phyloP scores from a whole-genome alignment of 2,113 vertebrate species.

The Pungitius pungitius region DNA sequence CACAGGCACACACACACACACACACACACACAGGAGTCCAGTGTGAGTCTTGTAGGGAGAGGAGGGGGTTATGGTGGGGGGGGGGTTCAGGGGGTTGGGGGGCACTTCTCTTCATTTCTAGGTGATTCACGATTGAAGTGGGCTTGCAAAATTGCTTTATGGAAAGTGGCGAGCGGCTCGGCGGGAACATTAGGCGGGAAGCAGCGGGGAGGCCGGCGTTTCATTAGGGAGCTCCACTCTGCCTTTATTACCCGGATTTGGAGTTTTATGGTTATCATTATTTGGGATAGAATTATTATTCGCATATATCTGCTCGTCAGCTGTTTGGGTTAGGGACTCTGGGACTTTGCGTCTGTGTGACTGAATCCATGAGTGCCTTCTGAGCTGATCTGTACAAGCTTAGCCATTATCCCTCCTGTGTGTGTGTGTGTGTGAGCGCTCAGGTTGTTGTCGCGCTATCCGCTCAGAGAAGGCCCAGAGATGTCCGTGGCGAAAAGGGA shows the following conservation, averaged over 20 bases:
- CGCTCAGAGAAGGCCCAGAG: background rate
- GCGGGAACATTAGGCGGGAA: conserved; percentile 67
- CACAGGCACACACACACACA: conserved; percentile 21
- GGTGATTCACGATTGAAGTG: conserved; percentile 74
- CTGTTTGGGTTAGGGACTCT: conserved; percentile 55
- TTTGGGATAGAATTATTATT: conserved; percentile 72
- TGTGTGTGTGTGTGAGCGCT: conserved; percentile 2
- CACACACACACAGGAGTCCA: conserved; percentile 19
- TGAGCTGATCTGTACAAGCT: conserved; percentile 41
- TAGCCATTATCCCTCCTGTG: conserved; percentile 15
- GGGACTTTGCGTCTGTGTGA: conserved; percentile 35
- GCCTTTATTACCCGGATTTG: conserved; percentile 73
- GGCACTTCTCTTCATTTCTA: conserved; percentile 66
- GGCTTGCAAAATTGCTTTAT: conserved; percentile 77
- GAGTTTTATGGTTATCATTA: conserved; percentile 77
- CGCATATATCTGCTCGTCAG: conserved; percentile 68
- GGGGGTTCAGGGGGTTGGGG: conserved; percentile 35
- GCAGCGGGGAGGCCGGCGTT: conserved; percentile 67
- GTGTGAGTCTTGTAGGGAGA: conserved; percentile 10
- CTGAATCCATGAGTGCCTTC: conserved; percentile 26
- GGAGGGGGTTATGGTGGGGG: conserved; percentile 9
- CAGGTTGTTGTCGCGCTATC: conserved; percentile 16
- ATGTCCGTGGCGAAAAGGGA: background rate
- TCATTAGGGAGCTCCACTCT: conserved; percentile 72
- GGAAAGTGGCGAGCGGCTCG: conserved; percentile 68